Conservation (phyloP, 2,888 invertebrate species). For the Eilema caniola region DNA sequence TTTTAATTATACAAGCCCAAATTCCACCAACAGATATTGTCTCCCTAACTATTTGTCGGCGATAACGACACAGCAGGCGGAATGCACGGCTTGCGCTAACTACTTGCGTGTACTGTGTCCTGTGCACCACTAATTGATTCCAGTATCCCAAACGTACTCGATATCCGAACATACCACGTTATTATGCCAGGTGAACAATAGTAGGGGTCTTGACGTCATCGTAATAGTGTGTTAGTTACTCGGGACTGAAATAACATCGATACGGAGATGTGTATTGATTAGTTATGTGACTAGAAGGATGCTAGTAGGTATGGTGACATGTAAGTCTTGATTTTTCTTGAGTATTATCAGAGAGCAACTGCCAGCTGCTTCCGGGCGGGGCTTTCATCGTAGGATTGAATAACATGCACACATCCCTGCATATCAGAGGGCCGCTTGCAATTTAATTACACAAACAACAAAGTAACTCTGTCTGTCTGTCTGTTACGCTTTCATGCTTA, state of each 20-base stretch:
- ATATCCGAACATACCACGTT: constrained; percentile 13
- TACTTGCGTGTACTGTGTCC: neutral
- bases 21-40: neutral
- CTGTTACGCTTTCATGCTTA: too few species aligned
- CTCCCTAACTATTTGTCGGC: constrained; percentile 11
- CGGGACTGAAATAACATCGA: constrained; percentile 23
- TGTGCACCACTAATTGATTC: constrained; percentile 14
- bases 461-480: too few species aligned
- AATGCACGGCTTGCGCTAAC: constrained; percentile 5
- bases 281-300: constrained; percentile 11
- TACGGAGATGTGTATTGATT: constrained; percentile 13
- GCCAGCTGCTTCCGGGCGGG: too few species aligned
- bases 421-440: too few species aligned
- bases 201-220: constrained; percentile 8
- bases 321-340: too few species aligned
- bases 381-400: too few species aligned
- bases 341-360: too few species aligned
- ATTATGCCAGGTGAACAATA: constrained; percentile 10
- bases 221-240: constrained; percentile 12
- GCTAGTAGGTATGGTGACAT: too few species aligned
- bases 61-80: neutral
- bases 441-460: too few species aligned
- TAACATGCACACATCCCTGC: too few species aligned
- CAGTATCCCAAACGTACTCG: neutral
- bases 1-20: neutral